Evolutionary conservation across 1,140 invertebrate species (phyloP).

Genomic region (Macrocentrus cingulum): DNA sequence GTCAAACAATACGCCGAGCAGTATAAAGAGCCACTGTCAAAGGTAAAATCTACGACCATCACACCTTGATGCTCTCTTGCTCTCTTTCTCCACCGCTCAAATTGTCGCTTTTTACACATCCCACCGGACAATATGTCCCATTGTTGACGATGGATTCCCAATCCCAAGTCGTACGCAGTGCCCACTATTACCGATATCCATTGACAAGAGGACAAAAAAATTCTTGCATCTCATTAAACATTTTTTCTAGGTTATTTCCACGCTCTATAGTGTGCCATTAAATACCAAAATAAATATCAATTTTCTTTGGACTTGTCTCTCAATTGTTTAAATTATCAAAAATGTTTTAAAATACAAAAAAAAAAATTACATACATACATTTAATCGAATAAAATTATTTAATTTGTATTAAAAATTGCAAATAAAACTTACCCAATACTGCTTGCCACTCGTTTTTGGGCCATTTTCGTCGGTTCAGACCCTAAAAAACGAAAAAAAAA

Average conservation of each 20-base stretch:
- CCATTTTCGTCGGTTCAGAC: constrained; percentile 64
- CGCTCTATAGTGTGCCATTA: no score
- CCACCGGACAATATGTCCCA: not conserved
- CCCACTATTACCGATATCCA: not conserved
- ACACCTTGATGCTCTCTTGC: not conserved
- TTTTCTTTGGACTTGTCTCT: no score
- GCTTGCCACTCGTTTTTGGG: constrained; percentile 63
- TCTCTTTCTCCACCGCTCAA: constrained; percentile 6
- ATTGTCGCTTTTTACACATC: not conserved
- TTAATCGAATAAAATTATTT: not conserved
- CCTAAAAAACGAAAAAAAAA: constrained; percentile 50
- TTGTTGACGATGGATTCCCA: not conserved
- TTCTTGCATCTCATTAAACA: no score
- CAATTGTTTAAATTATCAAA: no score
- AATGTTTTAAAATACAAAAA: no score
- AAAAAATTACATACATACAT: no score
- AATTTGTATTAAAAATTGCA: not conserved
- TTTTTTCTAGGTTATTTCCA: no score
- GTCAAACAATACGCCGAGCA: no score
- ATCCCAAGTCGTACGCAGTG: not conserved
- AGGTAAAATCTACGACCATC: constrained; percentile 9
- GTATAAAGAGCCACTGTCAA: no score
- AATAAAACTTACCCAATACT: constrained; percentile 63
- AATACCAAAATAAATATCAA: no score
- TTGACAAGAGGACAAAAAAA: not conserved